Base-by-base conservation (phyloP, 2,113 vertebrate species). In the Coracopsis vasa region DNA sequence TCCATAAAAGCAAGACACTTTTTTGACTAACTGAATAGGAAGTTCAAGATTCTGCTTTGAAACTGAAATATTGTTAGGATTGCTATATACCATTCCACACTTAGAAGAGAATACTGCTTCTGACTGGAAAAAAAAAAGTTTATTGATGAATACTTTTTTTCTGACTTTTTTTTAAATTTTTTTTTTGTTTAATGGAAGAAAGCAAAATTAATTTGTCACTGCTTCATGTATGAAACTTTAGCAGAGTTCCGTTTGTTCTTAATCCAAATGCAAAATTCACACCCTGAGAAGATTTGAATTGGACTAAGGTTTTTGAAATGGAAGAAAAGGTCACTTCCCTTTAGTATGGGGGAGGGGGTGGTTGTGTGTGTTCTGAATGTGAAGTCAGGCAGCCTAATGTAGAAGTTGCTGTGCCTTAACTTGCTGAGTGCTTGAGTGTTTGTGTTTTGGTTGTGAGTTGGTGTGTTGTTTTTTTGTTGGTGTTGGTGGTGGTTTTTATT, bases 221-320 rank as follows among this genome's bases (percentile, higher is more conserved):
- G 64, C 42, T 94, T 95, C 96, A 45, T 72, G 23, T 93, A 47
- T 93, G 69, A 96, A 95, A 92, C 27, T 50, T 86, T 95, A 39
- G 24, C 64, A 50, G 82, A 80, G 66, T 88, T 92, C n/a, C 45
- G 15, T 61, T 95, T 94, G 65, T 80, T 94, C 33, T 51, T 90
- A 86, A 91, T 85, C 91, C 86, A 95, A 91, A 47, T 90, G 75
- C 25, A 82, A 88, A 97, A 94, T 84, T 94, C 85, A 39, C 90
- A 83, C 94, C 56, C 94, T 91, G 48, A n/a, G 70, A 77, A 94
- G 84, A 87, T 86, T 86, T 87, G 87, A 71, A 78, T 83, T 71
- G 44, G 37, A 42, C 27, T 82, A 25, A 60, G 79, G 33, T 81
- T 93, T 91, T 78, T 41, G 53, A 83, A 93, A n/a, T 50, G 61